Conservation (phyloP, 2,797 vertebrate species). For the Ataeniobius toweri region DNA sequence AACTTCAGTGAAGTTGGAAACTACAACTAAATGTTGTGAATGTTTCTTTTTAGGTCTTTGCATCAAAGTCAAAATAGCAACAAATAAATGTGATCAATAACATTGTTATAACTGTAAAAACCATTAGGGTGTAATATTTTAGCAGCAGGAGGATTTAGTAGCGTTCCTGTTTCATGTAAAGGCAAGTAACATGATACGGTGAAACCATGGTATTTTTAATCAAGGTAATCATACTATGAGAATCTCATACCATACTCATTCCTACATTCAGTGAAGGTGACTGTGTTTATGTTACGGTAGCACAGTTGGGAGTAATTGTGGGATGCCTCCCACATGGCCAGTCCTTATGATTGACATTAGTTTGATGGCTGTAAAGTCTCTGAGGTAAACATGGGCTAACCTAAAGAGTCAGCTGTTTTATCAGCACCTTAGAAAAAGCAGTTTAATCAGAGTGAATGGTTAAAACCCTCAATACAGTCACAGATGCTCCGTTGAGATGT, state of each 20-base stretch:
- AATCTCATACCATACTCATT: neutral
- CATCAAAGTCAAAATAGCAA: neutral
- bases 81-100: neutral
- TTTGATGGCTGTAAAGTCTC: constrained; percentile 24
- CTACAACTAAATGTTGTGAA: too few relatives aligned
- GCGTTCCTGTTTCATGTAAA: neutral
- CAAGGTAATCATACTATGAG: neutral
- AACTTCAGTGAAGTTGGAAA: too few relatives aligned
- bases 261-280: constrained; percentile 8
- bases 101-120: neutral
- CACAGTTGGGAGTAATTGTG: constrained; percentile 45
- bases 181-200: neutral
- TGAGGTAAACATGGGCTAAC: constrained; percentile 23
- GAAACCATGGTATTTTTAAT: neutral
- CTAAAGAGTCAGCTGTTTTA: constrained; percentile 15
- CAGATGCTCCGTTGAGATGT: neutral
- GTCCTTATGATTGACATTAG: constrained; percentile 47
- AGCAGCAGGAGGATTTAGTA: neutral
- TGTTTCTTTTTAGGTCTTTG: neutral
- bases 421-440: constrained; percentile 10
- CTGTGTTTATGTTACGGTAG: constrained; percentile 27
- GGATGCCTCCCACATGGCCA: constrained; percentile 35
- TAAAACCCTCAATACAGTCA: neutral
- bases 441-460: neutral
- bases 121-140: neutral